Evolutionary conservation across 2,797 vertebrate genomes (phyloP), one percentile per base, ranked within the genome.

Genomic region (Staurois parvus): DNA sequence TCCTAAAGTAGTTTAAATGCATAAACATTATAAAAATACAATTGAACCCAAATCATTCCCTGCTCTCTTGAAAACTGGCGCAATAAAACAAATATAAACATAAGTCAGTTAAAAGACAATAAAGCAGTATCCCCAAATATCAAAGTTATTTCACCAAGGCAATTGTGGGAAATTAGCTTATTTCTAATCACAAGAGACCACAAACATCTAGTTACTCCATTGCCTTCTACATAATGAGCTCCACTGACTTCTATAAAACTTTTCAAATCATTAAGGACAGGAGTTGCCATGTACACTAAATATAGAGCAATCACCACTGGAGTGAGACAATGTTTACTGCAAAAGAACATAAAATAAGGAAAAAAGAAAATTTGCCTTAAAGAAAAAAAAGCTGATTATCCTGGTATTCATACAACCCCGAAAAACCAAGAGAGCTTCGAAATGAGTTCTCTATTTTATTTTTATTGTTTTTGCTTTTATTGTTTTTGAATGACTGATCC

Each of bases 401-500:
- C 15, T 28, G 48, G 21, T 11, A 30, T 52, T 37, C 19, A 9
- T 42, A 10, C 26, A 56, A n/a, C 30, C 67, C 29, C 15, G 19
- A 34, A 30, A 45, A 48, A 13, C 66, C 13, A 52, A 32, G 48
- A 79, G 2, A 79, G 59, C 9, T 79, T 24, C 24, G 2, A 24
- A 69, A 48, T 79, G 28, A 11, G 7, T 72, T 30, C 21, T 29
- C 62, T n/a, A 37, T 80, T 80, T 72, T 34, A 72, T 32, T 26
- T 84, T 42, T 72, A 69, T 56, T 82, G 56, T 74, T 24, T 52
- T 67, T 37, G n/a, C 30, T 9, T 82, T 74, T 79, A 64, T 86
- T 81, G 66, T 86, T 82, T 78, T 77, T 82, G 67, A 86, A 78
- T 77, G 28, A 82, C 52, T 78, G 80, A 64, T 40, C 81, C 75